Percentiles rank a stretch among this genome's conserved stretches.
phyloP scores from a whole-genome alignment of 1,140 invertebrate genomes.

The Aphaenogaster floridana region DNA sequence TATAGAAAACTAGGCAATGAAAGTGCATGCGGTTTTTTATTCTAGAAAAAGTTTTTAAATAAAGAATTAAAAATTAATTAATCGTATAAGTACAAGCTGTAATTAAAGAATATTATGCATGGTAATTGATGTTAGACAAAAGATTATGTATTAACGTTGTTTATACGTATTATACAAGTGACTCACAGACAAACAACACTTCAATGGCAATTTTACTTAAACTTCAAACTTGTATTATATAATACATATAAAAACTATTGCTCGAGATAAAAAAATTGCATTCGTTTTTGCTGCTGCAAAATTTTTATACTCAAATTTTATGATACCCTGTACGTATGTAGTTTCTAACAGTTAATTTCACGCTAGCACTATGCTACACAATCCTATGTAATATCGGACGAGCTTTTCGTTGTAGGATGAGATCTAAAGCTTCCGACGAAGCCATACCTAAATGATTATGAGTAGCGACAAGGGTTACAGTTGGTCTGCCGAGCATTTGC shows the following conservation, averaged over 20 bases:
- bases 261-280: slow-evolving; percentile 9
- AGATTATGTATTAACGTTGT: not conserved
- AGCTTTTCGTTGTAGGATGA: slow-evolving; percentile 54
- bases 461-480: slow-evolving; percentile 93
- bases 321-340: slow-evolving; percentile 24
- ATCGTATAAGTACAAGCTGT: not conserved
- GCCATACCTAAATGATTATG: slow-evolving; percentile 92
- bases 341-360: slow-evolving; percentile 30
- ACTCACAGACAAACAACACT: not conserved
- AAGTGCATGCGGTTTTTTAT: not conserved
- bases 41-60: not conserved
- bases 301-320: slow-evolving; percentile 11
- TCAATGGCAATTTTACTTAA: not conserved
- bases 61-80: not conserved
- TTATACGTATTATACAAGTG: not conserved
- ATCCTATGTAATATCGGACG: slow-evolving; percentile 23
- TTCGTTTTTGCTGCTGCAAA: not conserved
- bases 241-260: not conserved
- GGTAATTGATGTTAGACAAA: not conserved
- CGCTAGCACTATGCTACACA: not conserved
- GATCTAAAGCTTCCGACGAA: slow-evolving; percentile 66
- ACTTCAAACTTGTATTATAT: not conserved
- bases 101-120: not conserved
- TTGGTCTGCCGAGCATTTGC: slow-evolving; percentile 95
- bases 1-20: not conserved